Percentiles rank a stretch among this genome's conserved stretches.
Conservation (phyloP, 2,888 invertebrate species). For the Ectemnius continuus region DNA sequence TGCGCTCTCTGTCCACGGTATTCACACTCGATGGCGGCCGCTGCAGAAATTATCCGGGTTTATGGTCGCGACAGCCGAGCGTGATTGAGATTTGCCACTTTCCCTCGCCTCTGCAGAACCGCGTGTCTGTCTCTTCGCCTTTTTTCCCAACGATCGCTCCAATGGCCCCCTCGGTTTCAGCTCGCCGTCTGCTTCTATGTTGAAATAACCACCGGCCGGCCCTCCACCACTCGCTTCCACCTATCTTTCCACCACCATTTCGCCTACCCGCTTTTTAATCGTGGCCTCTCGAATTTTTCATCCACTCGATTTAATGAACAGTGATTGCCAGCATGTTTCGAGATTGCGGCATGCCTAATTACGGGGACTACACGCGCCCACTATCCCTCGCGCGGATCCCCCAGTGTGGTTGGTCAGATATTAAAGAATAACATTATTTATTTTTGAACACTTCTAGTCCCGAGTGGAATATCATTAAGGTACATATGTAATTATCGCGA, state of each 20-base stretch:
- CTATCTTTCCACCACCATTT: not conserved
- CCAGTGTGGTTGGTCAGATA: too few species aligned
- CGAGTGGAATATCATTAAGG: too few species aligned
- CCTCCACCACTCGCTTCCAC: not conserved
- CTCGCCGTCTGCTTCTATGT: not conserved
- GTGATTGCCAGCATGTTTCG: too few species aligned
- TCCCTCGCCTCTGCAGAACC: constrained; percentile 28
- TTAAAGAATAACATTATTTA: too few species aligned
- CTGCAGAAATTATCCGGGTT: constrained; percentile 23
- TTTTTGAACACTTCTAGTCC: too few species aligned
- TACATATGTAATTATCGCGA: too few species aligned
- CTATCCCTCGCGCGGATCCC: too few species aligned
- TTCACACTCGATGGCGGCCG: not conserved
- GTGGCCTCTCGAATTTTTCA: not conserved
- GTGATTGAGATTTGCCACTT: constrained; percentile 45
- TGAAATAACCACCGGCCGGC: not conserved
- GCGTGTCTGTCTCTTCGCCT: constrained; percentile 18
- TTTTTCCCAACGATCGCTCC: not conserved
- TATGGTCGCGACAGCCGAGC: constrained; percentile 28
- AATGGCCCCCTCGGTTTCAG: not conserved
- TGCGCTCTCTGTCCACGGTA: constrained; percentile 18
- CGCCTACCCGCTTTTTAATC: not conserved
- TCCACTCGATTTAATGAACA: too few species aligned
- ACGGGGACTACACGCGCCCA: too few species aligned
- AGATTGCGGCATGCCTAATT: too few species aligned